phyloP scores from a whole-genome alignment of 2,797 vertebrate genomes.

The Loriculus beryllinus region DNA sequence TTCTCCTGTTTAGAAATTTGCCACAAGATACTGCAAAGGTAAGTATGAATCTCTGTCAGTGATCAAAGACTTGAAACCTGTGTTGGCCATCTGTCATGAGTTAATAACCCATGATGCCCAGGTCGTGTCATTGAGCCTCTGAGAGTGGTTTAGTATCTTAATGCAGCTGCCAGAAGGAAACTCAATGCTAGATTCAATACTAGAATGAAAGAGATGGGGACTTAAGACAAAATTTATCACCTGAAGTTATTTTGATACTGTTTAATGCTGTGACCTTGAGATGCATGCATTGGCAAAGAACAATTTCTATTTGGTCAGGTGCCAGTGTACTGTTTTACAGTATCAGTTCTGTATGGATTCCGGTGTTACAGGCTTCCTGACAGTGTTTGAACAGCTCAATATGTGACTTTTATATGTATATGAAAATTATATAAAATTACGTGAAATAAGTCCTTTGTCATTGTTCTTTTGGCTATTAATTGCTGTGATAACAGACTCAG shows the following conservation, averaged over 20 bases:
- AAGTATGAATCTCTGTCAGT: not conserved
- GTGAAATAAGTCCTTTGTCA: not conserved
- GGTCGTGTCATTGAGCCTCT: not conserved
- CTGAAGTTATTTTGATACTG: constrained; percentile 5
- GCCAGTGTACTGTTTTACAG: not conserved
- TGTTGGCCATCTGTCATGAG: not conserved
- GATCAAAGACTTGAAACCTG: constrained; percentile 11
- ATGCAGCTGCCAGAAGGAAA: constrained; percentile 35
- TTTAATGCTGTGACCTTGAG: not conserved
- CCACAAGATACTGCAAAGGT: not conserved
- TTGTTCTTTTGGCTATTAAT: not conserved
- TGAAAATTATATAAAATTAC: not conserved
- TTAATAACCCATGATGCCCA: not conserved
- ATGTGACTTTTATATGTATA: not conserved
- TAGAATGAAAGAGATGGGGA: not conserved
- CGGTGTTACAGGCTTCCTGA: not conserved
- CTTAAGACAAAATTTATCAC: not conserved
- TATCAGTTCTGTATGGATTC: not conserved
- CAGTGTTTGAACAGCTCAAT: not conserved
- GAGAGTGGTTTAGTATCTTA: not conserved
- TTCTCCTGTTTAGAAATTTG: not conserved
- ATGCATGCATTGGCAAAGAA: not conserved
- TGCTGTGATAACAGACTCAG: not conserved
- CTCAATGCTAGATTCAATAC: not conserved
- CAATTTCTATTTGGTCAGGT: not conserved